Evolutionary conservation across 2,888 invertebrate genomes (phyloP).

Genomic region (Andricus curvator): DNA sequence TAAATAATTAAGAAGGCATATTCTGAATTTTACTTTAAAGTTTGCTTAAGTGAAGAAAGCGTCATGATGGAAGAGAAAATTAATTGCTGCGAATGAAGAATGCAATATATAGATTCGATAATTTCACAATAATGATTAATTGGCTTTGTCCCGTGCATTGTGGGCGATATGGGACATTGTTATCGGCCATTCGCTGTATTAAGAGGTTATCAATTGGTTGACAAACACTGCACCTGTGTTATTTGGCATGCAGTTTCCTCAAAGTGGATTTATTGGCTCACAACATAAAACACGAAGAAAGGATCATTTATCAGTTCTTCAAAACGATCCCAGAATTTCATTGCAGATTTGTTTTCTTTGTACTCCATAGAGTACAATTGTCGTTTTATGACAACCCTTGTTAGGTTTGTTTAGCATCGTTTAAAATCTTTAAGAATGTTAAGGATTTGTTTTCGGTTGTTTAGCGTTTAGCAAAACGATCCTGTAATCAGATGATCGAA

Average conservation of each 20-base stretch:
- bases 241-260: not conserved
- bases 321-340: no score
- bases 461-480: not conserved
- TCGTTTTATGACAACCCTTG: no score
- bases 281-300: not conserved
- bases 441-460: not conserved
- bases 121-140: not conserved
- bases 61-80: not conserved
- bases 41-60: no score
- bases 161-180: not conserved
- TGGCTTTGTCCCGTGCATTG: not conserved
- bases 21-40: no score
- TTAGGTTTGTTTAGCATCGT: no score
- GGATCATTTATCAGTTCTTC: not conserved
- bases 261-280: not conserved
- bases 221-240: constrained; percentile 2
- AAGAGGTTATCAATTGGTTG: not conserved
- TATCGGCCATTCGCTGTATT: not conserved
- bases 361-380: no score
- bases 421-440: no score
- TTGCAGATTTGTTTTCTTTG: no score
- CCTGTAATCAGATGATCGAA: not conserved
- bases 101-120: not conserved
- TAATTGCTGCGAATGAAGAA: not conserved
- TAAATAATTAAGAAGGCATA: no score